phyloP scores from a whole-genome alignment of 2,797 vertebrate species.

The Anabas testudineus region DNA sequence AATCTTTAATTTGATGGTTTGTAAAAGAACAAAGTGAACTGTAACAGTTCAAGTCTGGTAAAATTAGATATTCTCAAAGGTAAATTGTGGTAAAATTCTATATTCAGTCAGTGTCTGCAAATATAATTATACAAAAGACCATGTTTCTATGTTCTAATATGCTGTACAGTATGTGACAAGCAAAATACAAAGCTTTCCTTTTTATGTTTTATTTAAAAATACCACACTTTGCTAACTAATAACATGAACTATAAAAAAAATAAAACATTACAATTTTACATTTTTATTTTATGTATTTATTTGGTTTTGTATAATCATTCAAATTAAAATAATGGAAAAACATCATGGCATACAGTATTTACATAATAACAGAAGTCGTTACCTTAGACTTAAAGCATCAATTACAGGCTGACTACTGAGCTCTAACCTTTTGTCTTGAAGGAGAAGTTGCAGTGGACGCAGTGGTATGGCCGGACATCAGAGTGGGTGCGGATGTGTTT shows the following conservation, averaged over 20 bases:
- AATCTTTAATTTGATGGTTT: constrained; percentile 58
- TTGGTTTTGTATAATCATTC: background rate
- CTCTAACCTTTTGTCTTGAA: constrained; percentile 98
- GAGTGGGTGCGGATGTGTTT: constrained; percentile 99
- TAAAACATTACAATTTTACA: too few species aligned
- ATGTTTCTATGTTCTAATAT: too few species aligned
- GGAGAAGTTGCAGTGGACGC: constrained; percentile 97
- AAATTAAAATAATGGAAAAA: background rate
- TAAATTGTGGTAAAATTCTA: background rate
- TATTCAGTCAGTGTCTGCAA: background rate
- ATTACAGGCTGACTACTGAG: background rate
- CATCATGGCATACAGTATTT: background rate
- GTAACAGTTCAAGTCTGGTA: background rate
- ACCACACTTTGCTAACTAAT: too few species aligned
- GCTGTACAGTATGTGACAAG: too few species aligned
- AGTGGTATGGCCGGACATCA: constrained; percentile 97
- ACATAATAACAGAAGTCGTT: background rate
- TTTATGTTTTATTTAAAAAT: too few species aligned
- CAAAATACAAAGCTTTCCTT: too few species aligned
- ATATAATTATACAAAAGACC: too few species aligned
- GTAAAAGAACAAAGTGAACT: constrained; percentile 29
- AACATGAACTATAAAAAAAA: too few species aligned
- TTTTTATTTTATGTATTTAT: too few species aligned
- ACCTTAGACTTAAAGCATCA: background rate
- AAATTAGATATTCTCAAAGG: background rate